Evolutionary conservation across 2,113 vertebrate genomes (phyloP).

Genomic region (Aptenodytes forsteri): DNA sequence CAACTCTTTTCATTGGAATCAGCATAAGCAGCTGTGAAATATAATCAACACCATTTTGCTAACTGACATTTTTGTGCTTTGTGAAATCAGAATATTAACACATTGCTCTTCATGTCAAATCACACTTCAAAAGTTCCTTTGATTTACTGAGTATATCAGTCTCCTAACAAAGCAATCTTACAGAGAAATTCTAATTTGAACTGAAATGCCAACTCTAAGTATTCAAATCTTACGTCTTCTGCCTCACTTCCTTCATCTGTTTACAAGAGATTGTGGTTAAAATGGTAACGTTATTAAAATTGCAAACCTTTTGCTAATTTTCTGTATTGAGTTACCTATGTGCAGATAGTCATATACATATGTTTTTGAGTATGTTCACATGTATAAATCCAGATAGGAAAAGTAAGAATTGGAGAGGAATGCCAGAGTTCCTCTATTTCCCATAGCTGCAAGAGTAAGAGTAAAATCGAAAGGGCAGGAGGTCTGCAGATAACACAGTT

Average conservation of each 20-base stretch:
- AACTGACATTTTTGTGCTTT: constrained; percentile 12
- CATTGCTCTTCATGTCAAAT: constrained; percentile 5
- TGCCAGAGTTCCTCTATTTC: background rate
- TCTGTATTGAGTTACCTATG: background rate
- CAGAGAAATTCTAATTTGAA: constrained; percentile 2
- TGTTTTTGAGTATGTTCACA: background rate
- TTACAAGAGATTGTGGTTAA: background rate
- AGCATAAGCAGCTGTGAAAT: constrained; percentile 57
- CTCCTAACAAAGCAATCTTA: background rate
- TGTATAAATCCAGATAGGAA: background rate
- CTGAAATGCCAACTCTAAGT: background rate
- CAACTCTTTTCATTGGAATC: constrained; percentile 18
- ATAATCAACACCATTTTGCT: constrained; percentile 52
- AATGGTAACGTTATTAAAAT: background rate
- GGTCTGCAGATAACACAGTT: background rate
- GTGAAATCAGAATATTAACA: constrained; percentile 42
- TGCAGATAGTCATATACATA: background rate
- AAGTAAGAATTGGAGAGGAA: background rate
- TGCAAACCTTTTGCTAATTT: background rate
- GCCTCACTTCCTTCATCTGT: background rate
- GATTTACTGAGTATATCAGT: constrained; percentile 1
- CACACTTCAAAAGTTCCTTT: constrained; percentile 10
- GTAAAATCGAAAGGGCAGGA: background rate
- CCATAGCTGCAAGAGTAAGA: background rate
- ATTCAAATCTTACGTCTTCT: background rate